Evolutionary conservation across 92 coral and sea anemone genomes (phyloP).

Genomic region (Heteractis magnifica): DNA sequence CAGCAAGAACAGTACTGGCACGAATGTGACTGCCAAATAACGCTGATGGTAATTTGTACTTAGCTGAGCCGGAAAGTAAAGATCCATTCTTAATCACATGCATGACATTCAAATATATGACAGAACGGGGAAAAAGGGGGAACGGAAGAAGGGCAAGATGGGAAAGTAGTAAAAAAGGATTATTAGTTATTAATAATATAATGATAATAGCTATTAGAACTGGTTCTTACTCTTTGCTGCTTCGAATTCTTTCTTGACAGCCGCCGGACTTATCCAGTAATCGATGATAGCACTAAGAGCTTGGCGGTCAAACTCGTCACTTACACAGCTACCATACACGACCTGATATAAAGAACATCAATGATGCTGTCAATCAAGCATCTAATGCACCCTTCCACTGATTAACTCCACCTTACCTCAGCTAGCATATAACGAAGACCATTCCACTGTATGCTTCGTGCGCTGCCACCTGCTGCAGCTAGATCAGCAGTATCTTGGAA

Average conservation of each 20-base stretch:
- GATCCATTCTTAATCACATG: neutral
- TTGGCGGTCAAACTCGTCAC: slow-evolving; percentile 98
- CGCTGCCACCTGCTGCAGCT: slow-evolving; percentile 45
- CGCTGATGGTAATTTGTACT: slow-evolving; percentile 88
- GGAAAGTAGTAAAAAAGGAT: no score
- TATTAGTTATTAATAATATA: neutral
- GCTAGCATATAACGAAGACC: slow-evolving; percentile 90
- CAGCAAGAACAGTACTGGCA: slow-evolving; percentile 66
- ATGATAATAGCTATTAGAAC: neutral
- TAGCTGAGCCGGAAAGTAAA: slow-evolving; percentile 45
- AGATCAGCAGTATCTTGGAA: slow-evolving; percentile 76
- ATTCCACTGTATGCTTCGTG: slow-evolving; percentile 91
- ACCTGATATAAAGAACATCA: slow-evolving; percentile 41
- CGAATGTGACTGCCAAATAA: slow-evolving; percentile 82
- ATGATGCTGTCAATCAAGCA: neutral
- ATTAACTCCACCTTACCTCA: slow-evolving; percentile 60
- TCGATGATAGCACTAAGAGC: slow-evolving; percentile 92
- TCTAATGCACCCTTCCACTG: no score
- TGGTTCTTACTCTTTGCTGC: slow-evolving; percentile 80
- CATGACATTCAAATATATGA: no score
- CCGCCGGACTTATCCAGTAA: slow-evolving; percentile 99
- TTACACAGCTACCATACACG: slow-evolving; percentile 82
- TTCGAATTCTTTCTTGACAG: slow-evolving; percentile 96
- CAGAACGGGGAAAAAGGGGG: no score
- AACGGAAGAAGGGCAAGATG: no score